Evolutionary conservation across 2,797 vertebrate genomes (phyloP).

Genomic region (Sebastes jordani): DNA sequence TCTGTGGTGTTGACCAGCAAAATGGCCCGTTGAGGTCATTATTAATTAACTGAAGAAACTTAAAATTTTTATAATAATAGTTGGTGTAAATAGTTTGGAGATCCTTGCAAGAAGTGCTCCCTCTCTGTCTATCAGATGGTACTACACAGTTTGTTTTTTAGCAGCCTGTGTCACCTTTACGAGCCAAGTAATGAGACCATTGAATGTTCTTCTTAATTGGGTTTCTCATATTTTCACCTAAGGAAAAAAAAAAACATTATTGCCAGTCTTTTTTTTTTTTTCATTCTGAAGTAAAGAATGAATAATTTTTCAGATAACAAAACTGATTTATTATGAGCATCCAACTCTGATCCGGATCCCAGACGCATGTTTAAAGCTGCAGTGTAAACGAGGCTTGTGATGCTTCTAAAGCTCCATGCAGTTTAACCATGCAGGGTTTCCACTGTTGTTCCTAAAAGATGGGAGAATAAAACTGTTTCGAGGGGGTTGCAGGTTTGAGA

Average conservation of each 20-base stretch:
- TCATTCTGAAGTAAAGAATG: background rate
- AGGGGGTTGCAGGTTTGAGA: constrained; percentile 36
- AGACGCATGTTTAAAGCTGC: constrained; percentile 43
- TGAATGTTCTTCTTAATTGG: background rate
- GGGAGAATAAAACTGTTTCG: constrained; percentile 18
- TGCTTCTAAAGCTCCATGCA: constrained; percentile 74
- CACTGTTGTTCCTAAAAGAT: constrained; percentile 54
- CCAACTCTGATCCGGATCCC: constrained; percentile 58
- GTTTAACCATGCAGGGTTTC: constrained; percentile 78
- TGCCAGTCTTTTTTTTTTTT: rapidly evolving
- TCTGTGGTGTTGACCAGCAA: rapidly evolving
- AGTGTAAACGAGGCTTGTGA: constrained; percentile 66
- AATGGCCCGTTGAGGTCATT: background rate
- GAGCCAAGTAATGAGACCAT: background rate
- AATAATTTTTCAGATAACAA: background rate
- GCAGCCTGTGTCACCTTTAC: background rate
- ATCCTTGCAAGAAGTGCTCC: constrained; percentile 12
- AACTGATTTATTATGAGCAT: background rate
- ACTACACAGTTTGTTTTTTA: constrained; percentile 4
- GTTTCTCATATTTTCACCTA: background rate
- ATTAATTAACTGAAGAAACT: background rate
- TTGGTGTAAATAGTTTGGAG: background rate
- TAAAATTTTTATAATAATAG: no score
- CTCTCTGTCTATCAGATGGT: background rate
- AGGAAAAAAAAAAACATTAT: background rate